Conservation (phyloP, 2,113 vertebrate species). For the Esox niger region DNA sequence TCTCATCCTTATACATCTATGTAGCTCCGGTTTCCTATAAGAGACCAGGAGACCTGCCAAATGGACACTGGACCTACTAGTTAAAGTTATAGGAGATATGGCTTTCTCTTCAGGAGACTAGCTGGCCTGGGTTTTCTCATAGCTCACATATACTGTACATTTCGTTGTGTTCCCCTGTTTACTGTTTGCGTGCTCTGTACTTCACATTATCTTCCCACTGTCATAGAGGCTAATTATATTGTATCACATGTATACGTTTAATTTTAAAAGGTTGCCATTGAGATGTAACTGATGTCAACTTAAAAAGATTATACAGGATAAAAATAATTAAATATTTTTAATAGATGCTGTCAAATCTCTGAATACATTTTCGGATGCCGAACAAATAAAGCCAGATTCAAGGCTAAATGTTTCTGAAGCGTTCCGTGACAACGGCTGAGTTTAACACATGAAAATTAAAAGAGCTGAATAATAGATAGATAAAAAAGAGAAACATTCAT, state of each 20-base stretch:
- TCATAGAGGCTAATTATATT: too few species aligned
- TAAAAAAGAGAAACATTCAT: neutral
- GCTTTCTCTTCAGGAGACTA: too few species aligned
- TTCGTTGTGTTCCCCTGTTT: neutral
- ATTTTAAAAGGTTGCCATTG: too few species aligned
- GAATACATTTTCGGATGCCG: too few species aligned
- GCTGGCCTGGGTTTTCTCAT: too few species aligned
- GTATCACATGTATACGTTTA: too few species aligned
- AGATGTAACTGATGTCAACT: too few species aligned
- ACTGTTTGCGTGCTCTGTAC: neutral
- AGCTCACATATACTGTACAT: neutral
- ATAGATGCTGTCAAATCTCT: too few species aligned
- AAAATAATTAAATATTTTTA: too few species aligned
- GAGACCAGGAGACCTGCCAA: constrained; percentile 31
- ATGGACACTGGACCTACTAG: neutral
- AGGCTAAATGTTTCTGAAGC: too few species aligned
- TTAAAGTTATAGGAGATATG: neutral
- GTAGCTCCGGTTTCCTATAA: constrained; percentile 46
- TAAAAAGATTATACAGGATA: too few species aligned
- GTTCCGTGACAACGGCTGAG: neutral
- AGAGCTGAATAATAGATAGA: neutral
- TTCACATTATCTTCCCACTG: neutral
- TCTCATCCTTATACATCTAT: constrained; percentile 54
- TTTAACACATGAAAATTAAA: neutral
- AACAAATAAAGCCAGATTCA: too few species aligned